Percentiles rank a stretch among this genome's conserved stretches.
Conservation (phyloP, 2,888 invertebrate genomes). For the Drosophila phalerata region DNA sequence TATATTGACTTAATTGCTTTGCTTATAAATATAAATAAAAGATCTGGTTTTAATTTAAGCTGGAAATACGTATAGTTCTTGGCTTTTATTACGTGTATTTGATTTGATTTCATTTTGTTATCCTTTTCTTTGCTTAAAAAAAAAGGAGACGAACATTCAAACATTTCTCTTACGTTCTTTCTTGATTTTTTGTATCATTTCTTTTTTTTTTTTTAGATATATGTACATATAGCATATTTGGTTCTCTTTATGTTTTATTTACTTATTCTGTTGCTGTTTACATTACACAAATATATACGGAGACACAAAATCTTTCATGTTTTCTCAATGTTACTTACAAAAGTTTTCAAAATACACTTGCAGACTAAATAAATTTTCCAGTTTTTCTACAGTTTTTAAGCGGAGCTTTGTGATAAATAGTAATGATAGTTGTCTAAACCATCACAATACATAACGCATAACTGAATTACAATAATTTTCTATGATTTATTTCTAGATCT, state of each 20-base stretch:
- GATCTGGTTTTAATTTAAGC: conserved; percentile 34
- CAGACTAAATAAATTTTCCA: conserved; percentile 3
- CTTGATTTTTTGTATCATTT: neutral
- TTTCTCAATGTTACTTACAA: conserved; percentile 23
- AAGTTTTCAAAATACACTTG: conserved; percentile 31
- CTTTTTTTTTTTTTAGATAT: neutral
- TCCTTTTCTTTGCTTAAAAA: conserved; percentile 18
- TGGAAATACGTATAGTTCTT: conserved; percentile 58
- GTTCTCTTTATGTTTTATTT: conserved; percentile 23
- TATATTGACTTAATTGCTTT: neutral
- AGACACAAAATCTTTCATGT: conserved; percentile 24
- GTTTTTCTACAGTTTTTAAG: neutral
- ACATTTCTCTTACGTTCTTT: conserved; percentile 7
- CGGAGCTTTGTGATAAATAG: neutral
- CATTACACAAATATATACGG: conserved; percentile 33
- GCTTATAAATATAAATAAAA: conserved; percentile 13
- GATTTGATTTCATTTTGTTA: conserved; percentile 28
- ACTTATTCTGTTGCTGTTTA: conserved; percentile 2
- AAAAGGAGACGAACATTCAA: conserved; percentile 20
- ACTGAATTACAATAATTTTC: neutral
- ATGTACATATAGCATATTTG: conserved; percentile 42
- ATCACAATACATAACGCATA: neutral
- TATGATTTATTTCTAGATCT: neutral
- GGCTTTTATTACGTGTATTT: conserved; percentile 52
- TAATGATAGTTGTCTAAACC: no score